A percentile compares a stretch with the other conserved stretches of the same genome.
These are phyloP conservation scores for Ciona savignyi DNA, from an alignment of 23 tunicate genomes.

Conservation along the genomic window DNA sequence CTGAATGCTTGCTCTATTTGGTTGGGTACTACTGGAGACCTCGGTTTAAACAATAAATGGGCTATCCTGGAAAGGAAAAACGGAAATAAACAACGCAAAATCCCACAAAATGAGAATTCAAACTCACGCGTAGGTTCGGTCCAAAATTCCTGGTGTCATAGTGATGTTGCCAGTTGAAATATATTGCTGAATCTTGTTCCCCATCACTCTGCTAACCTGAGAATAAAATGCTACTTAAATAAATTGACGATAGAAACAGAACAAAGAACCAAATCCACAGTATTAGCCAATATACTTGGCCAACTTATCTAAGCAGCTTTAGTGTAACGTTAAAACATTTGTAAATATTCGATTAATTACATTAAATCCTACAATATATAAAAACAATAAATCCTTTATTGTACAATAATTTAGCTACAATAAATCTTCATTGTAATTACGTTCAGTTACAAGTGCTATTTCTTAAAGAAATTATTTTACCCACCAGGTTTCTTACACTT, in stretches of 20 bases:
- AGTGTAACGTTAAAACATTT: no score
- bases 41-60: slow-evolving; percentile 53
- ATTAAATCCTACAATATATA: neutral
- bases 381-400: neutral
- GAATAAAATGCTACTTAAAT: neutral
- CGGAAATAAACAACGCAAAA: neutral
- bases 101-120: neutral
- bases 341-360: no score
- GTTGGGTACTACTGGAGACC: slow-evolving; percentile 17
- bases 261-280: neutral
- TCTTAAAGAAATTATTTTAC: neutral
- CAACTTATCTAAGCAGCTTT: neutral
- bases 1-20: slow-evolving; percentile 54
- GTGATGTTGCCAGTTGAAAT: slow-evolving; percentile 54
- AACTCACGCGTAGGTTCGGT: slow-evolving; percentile 75
- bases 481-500: slow-evolving; percentile 16
- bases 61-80: slow-evolving; percentile 3
- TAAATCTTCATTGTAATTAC: no score
- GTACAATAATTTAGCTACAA: neutral
- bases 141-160: slow-evolving; percentile 50
- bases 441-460: neutral
- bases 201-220: slow-evolving; percentile 29
- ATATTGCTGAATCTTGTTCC: slow-evolving; percentile 31
- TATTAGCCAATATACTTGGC: neutral
- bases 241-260: neutral